A percentile compares a stretch with the other conserved stretches of the same genome.
phyloP scores from a whole-genome alignment of 2,797 vertebrate species.

The Antennarius maculatus region DNA sequence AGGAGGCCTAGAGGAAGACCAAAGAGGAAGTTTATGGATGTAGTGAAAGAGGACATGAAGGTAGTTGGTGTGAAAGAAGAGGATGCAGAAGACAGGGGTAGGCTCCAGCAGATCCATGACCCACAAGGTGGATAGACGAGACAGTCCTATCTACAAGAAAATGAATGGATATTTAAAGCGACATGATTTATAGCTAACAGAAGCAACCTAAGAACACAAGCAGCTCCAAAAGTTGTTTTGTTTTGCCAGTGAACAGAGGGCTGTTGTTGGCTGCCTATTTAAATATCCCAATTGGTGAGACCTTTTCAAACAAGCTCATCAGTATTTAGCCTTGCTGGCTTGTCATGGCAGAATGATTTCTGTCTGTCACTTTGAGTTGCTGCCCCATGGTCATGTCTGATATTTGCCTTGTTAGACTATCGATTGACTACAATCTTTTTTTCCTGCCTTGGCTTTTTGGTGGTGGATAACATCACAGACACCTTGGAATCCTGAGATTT shows the following conservation, averaged over 20 bases:
- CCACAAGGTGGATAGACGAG: too few relatives aligned
- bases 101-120: too few relatives aligned
- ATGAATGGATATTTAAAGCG: too few relatives aligned
- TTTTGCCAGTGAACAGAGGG: constrained; percentile 42
- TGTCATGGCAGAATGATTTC: constrained; percentile 69
- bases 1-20: too few relatives aligned
- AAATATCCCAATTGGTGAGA: constrained; percentile 74
- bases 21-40: too few relatives aligned
- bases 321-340: constrained; percentile 71
- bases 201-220: constrained; percentile 6
- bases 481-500: constrained; percentile 68
- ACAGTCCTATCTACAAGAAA: too few relatives aligned
- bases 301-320: constrained; percentile 79
- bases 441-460: constrained; percentile 60
- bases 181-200: constrained; percentile 12
- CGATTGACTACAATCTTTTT: constrained; percentile 69
- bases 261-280: constrained; percentile 62
- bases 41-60: too few relatives aligned
- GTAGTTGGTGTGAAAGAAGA: too few relatives aligned
- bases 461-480: constrained; percentile 48
- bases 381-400: constrained; percentile 70
- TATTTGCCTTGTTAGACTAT: constrained; percentile 77
- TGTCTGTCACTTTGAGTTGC: constrained; percentile 72
- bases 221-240: constrained; percentile 17
- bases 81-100: too few relatives aligned